Conservation (phyloP, 2,113 vertebrate genomes). For the Hylia prasina region DNA sequence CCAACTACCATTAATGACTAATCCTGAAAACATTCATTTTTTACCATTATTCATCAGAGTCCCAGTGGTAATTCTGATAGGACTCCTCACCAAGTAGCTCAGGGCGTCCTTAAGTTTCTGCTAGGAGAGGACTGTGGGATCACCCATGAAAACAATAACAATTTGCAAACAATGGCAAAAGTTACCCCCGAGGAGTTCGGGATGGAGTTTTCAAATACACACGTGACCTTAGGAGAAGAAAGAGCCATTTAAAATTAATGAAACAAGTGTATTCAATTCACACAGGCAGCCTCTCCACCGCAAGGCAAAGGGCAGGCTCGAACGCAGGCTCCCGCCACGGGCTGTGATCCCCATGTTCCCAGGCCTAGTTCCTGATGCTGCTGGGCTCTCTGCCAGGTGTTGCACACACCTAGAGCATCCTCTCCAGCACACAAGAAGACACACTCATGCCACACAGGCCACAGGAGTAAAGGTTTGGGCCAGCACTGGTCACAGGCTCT, state of each 20-base stretch:
- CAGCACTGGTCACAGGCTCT: not conserved
- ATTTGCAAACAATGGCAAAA: not conserved
- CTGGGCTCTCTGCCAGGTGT: not conserved
- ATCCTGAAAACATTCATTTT: not conserved
- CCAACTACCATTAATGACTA: not conserved
- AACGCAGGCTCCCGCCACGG: accelerated
- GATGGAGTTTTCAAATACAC: not conserved
- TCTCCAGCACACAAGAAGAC: accelerated
- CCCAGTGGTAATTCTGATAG: not conserved
- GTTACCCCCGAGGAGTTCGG: not conserved
- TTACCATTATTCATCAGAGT: not conserved
- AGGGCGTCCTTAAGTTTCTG: not conserved
- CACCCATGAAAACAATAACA: not conserved
- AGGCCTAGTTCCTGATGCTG: accelerated
- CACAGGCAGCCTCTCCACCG: accelerated
- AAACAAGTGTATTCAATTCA: not conserved
- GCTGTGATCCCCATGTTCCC: accelerated
- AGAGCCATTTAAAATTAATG: not conserved
- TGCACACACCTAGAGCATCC: not conserved
- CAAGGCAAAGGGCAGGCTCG: not conserved
- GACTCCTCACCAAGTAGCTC: not conserved
- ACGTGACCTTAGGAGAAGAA: not conserved
- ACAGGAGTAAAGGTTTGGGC: not conserved
- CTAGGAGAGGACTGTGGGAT: not conserved
- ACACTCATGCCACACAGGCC: not conserved